Conservation (phyloP, 2,888 invertebrate species). For the Hyles lineata region DNA sequence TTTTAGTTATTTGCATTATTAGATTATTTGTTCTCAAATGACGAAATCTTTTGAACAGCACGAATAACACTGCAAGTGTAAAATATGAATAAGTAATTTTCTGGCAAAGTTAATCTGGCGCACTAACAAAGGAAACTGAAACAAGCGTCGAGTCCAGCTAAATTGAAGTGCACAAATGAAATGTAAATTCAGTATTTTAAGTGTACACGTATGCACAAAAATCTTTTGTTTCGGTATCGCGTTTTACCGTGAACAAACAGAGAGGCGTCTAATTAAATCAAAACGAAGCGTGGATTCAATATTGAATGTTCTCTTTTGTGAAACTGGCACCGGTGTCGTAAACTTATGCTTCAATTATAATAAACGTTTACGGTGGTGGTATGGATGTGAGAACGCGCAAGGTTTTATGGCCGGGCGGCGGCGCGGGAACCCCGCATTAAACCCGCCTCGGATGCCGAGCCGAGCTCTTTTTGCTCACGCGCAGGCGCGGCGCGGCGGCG, state of each 20-base stretch:
- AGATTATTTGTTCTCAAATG: too few relatives aligned
- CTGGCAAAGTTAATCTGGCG: neutral
- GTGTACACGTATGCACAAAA: neutral
- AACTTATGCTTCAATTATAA: slow-evolving; percentile 80
- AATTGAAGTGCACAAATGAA: slow-evolving; percentile 34
- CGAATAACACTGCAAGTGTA: too few relatives aligned
- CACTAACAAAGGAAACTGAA: neutral
- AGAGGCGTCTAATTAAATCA: slow-evolving; percentile 36
- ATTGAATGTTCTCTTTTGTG: slow-evolving; percentile 68
- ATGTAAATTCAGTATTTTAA: slow-evolving; percentile 31
- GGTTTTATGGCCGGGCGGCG: slow-evolving; percentile 67
- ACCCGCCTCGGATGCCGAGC: slow-evolving; percentile 62
- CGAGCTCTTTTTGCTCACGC: slow-evolving; percentile 67
- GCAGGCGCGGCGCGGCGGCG: slow-evolving; percentile 25
- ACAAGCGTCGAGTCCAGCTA: slow-evolving; percentile 28
- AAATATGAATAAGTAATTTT: neutral
- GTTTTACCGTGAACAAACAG: neutral
- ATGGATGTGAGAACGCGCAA: slow-evolving; percentile 72
- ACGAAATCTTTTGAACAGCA: too few relatives aligned
- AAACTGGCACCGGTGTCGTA: slow-evolving; percentile 71
- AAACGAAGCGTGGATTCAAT: slow-evolving; percentile 44
- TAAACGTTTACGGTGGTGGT: slow-evolving; percentile 73
- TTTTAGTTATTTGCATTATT: too few relatives aligned
- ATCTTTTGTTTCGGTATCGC: neutral
- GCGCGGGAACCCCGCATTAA: slow-evolving; percentile 62